phyloP scores from a whole-genome alignment of 1,140 invertebrate species.

The Lasioglossum albipes region DNA sequence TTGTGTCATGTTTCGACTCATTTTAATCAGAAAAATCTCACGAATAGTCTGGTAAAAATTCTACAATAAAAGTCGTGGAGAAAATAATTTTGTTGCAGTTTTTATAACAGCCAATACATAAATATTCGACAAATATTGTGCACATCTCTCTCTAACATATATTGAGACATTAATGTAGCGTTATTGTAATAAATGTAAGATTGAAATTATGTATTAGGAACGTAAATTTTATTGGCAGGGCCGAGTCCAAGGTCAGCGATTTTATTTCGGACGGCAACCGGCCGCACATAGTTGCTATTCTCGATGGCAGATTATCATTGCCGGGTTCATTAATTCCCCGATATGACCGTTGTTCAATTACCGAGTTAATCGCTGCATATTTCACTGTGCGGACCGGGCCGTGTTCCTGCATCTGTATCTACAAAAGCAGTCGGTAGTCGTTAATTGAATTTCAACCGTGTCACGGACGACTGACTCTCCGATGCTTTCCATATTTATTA shows the following conservation, averaged over 20 bases:
- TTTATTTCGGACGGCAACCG: not conserved
- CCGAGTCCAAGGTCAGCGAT: not conserved
- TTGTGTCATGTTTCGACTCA: too few species aligned
- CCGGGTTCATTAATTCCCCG: constrained; percentile 14
- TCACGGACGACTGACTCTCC: not conserved
- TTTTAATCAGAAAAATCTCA: too few species aligned
- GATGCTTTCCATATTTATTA: not conserved
- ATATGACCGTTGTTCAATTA: constrained; percentile 33
- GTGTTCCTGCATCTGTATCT: not conserved
- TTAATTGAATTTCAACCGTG: constrained; percentile 14
- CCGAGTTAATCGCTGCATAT: constrained; percentile 30
- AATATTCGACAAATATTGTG: too few species aligned
- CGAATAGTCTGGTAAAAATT: too few species aligned
- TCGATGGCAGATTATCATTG: not conserved
- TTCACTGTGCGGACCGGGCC: not conserved
- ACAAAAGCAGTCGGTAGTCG: not conserved
- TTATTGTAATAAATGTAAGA: not conserved
- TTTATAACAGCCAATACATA: too few species aligned
- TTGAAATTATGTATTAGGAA: too few species aligned
- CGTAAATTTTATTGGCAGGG: too few species aligned
- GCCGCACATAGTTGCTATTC: too few species aligned
- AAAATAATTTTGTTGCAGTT: too few species aligned
- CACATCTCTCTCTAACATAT: too few species aligned
- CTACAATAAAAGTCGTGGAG: too few species aligned
- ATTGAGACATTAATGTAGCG: too few species aligned